Evolutionary conservation across 2,888 invertebrate species (phyloP).

Genomic region (Eustalomyia histrio): DNA sequence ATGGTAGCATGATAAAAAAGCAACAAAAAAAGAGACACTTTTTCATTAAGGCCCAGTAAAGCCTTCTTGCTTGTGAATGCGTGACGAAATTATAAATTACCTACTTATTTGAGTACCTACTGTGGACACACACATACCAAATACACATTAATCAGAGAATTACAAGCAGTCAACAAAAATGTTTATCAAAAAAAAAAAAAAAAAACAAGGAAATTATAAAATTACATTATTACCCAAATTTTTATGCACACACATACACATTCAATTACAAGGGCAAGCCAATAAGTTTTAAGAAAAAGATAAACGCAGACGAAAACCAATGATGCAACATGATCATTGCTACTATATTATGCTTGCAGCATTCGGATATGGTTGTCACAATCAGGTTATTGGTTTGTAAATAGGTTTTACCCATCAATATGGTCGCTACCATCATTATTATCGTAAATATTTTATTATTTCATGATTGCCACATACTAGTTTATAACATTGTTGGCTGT

Average conservation of each 20-base stretch:
- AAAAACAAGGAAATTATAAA: slow-evolving; percentile 24
- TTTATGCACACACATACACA: neutral
- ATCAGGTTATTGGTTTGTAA: no score
- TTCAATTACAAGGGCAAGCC: no score
- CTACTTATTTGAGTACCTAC: slow-evolving; percentile 10
- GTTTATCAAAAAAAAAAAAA: neutral
- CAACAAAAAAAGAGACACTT: neutral
- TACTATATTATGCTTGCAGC: no score
- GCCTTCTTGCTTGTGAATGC: neutral
- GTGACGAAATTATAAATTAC: slow-evolving; percentile 44
- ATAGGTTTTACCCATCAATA: no score
- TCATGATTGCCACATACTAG: no score
- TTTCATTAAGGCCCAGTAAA: neutral
- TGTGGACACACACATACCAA: neutral
- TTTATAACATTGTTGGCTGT: no score
- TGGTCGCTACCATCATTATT: no score
- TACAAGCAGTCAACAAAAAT: neutral
- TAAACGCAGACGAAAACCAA: no score
- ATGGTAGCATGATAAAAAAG: neutral
- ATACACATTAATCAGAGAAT: slow-evolving; percentile 12
- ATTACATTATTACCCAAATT: neutral
- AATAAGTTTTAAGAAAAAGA: no score
- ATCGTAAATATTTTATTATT: no score
- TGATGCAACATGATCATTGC: no score
- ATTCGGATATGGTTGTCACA: no score